phyloP scores from a whole-genome alignment of 2,888 invertebrate genomes.

The Cheilosia grossa region DNA sequence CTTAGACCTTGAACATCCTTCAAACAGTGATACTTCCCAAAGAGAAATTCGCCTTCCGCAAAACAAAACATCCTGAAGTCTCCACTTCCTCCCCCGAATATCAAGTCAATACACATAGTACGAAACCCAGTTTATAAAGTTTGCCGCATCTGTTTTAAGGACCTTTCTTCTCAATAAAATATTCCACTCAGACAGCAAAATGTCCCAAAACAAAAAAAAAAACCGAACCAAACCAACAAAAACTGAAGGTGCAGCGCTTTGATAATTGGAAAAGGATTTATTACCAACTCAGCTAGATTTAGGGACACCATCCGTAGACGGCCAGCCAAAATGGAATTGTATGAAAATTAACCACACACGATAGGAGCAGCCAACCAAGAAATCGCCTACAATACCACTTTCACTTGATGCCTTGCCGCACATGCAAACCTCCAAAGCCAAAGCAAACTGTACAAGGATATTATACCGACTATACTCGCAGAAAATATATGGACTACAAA shows the following conservation, averaged over 20 bases:
- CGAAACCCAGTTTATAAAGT: conserved; percentile 38
- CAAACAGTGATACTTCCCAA: no score
- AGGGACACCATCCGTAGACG: conserved; percentile 55
- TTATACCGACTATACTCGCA: background rate
- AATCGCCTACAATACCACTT: conserved; percentile 50
- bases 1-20: no score
- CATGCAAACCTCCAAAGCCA: conserved; percentile 23
- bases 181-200: conserved; percentile 45
- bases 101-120: conserved; percentile 55
- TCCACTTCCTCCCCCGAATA: no score
- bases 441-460: conserved; percentile 1
- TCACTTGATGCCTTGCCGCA: conserved; percentile 16
- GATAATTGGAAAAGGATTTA: conserved; percentile 74
- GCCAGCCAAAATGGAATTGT: conserved; percentile 53
- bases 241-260: conserved; percentile 62
- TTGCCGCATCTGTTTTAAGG: conserved; percentile 56
- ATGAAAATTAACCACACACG: conserved; percentile 71
- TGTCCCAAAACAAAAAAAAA: background rate
- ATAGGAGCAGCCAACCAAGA: conserved; percentile 56
- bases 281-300: conserved; percentile 67
- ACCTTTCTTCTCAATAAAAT: conserved; percentile 58
- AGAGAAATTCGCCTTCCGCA: no score
- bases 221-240: background rate
- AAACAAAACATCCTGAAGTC: no score
- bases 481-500: background rate